Percentiles rank a stretch among this genome's conserved stretches.
Evolutionary conservation across 1,140 invertebrate species (phyloP).

Genomic region (Platyura marginata): DNA sequence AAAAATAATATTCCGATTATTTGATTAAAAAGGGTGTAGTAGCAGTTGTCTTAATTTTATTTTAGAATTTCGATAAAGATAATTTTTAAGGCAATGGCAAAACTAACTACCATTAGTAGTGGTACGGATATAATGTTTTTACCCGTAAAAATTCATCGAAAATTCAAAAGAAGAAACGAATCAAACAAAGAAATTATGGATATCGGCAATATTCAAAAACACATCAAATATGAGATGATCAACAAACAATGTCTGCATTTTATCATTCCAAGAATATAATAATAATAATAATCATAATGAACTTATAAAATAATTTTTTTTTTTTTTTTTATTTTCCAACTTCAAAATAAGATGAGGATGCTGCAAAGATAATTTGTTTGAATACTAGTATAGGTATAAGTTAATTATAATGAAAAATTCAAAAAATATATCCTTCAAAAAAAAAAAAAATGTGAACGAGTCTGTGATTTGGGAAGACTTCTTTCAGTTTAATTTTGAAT

Average conservation of each 20-base stretch:
- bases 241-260: too few relatives aligned
- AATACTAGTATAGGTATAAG: neutral
- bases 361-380: neutral
- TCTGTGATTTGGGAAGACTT: conserved; percentile 2
- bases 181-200: neutral
- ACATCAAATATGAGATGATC: too few relatives aligned
- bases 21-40: too few relatives aligned
- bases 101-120: too few relatives aligned
- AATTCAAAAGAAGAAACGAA: neutral
- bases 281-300: too few relatives aligned
- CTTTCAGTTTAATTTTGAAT: neutral
- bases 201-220: neutral
- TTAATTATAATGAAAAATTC: neutral
- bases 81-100: too few relatives aligned
- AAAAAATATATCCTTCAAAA: neutral
- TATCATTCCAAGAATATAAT: too few relatives aligned
- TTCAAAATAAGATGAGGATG: neutral
- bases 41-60: too few relatives aligned
- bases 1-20: too few relatives aligned
- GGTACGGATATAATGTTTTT: too few relatives aligned
- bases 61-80: too few relatives aligned
- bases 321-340: neutral
- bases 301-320: too few relatives aligned
- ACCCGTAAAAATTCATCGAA: neutral
- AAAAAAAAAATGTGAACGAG: conserved; percentile 1